phyloP scores from a whole-genome alignment of 2,797 vertebrate genomes.

The Enteromius argenteus region DNA sequence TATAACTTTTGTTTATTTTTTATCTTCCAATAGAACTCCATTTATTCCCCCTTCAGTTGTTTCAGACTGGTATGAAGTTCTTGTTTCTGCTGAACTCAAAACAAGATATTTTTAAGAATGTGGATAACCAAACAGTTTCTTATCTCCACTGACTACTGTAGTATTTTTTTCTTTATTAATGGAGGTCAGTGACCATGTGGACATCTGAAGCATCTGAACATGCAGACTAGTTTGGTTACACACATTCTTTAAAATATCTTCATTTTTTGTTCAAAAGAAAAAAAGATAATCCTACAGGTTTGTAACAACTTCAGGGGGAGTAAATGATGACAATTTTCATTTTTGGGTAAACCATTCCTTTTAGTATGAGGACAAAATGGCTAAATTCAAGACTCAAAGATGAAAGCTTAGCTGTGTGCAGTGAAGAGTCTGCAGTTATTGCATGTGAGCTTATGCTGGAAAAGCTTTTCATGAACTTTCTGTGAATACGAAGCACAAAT shows the following conservation, averaged over 20 bases:
- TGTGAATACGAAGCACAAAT: conserved; percentile 39
- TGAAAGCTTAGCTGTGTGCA: background rate
- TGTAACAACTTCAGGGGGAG: background rate
- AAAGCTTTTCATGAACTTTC: conserved; percentile 40
- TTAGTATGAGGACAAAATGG: background rate
- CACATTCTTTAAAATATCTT: background rate
- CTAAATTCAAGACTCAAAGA: conserved; percentile 5
- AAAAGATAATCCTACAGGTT: background rate
- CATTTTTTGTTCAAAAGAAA: background rate
- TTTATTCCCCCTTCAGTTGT: background rate
- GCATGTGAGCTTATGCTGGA: conserved; percentile 38
- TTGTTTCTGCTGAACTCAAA: background rate
- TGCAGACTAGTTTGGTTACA: background rate
- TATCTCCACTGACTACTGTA: background rate
- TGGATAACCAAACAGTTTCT: background rate
- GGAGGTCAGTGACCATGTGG: background rate
- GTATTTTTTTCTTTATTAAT: background rate
- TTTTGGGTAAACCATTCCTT: background rate
- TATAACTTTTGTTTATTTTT: background rate
- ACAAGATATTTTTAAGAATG: background rate
- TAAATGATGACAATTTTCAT: background rate
- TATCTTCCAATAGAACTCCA: background rate
- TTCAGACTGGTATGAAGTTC: background rate
- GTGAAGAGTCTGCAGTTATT: conserved; percentile 23
- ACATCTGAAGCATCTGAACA: background rate